phyloP scores from a whole-genome alignment of 1,140 invertebrate genomes.

The Holcopasites calliopsidis region DNA sequence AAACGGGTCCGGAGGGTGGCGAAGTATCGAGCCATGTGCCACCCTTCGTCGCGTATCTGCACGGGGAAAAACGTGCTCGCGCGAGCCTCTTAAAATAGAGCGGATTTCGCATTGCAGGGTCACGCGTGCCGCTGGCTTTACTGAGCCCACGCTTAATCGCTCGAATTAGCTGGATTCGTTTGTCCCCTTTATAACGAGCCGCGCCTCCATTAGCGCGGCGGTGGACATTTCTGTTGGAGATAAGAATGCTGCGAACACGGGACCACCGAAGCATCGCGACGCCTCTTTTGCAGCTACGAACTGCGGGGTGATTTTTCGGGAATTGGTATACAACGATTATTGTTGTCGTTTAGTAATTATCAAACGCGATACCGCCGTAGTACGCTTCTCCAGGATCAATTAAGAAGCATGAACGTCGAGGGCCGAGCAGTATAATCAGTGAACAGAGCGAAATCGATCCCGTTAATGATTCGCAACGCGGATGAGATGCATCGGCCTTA shows the following conservation, averaged over 20 bases:
- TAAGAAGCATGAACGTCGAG: not conserved
- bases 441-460: conserved; percentile 8
- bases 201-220: not conserved
- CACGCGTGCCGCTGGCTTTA: not conserved
- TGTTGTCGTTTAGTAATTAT: too few species aligned
- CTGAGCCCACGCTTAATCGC: conserved; percentile 9
- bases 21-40: conserved; percentile 48
- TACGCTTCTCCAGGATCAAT: too few species aligned
- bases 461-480: conserved; percentile 13
- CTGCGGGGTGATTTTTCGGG: too few species aligned
- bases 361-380: too few species aligned
- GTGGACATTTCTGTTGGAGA: not conserved
- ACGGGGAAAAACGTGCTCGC: conserved; percentile 19
- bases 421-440: not conserved
- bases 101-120: conserved; percentile 50
- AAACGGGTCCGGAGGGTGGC: conserved; percentile 54
- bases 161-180: conserved; percentile 17
- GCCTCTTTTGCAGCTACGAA: too few species aligned
- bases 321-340: too few species aligned
- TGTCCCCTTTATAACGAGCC: not conserved
- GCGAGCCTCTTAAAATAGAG: conserved; percentile 35
- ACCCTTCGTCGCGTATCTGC: not conserved
- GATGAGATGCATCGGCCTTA: not conserved
- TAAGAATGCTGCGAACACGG: not conserved
- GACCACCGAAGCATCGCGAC: too few species aligned